Conservation (phyloP, 2,888 invertebrate genomes). For the Ischnus inquisitorius region DNA sequence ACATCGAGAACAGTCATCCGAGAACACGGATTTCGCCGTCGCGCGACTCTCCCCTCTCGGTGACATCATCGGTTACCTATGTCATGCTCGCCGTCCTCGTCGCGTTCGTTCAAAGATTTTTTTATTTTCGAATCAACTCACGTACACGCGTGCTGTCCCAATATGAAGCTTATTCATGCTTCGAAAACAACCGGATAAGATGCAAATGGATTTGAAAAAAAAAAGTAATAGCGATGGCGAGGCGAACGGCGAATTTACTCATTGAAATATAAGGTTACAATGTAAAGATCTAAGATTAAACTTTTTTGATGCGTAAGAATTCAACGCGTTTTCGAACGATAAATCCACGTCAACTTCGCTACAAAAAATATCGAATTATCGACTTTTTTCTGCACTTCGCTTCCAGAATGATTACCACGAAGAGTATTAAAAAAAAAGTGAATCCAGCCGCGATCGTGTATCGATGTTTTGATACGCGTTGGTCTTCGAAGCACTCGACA, state of each 20-base stretch:
- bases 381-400: not conserved
- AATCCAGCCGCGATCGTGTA: too few relatives aligned
- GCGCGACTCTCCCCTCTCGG: slow-evolving; percentile 64
- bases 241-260: not conserved
- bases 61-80: slow-evolving; percentile 82
- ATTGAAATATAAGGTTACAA: not conserved
- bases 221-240: not conserved
- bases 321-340: not conserved
- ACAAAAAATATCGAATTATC: not conserved
- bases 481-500: not conserved
- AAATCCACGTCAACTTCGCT: not conserved
- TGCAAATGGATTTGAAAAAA: not conserved
- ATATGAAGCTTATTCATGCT: slow-evolving; percentile 4
- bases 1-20: not conserved
- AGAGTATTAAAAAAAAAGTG: too few relatives aligned
- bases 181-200: slow-evolving; percentile 3
- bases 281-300: not conserved
- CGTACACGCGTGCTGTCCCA: slow-evolving; percentile 25
- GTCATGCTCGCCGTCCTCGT: slow-evolving; percentile 72
- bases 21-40: not conserved
- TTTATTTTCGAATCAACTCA: slow-evolving; percentile 48
- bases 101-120: slow-evolving; percentile 11
- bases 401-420: not conserved
- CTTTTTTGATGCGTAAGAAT: not conserved
- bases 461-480: too few relatives aligned